Evolutionary conservation across 2,797 vertebrate species (phyloP).

Genomic region (Ptychadena robeensis): DNA sequence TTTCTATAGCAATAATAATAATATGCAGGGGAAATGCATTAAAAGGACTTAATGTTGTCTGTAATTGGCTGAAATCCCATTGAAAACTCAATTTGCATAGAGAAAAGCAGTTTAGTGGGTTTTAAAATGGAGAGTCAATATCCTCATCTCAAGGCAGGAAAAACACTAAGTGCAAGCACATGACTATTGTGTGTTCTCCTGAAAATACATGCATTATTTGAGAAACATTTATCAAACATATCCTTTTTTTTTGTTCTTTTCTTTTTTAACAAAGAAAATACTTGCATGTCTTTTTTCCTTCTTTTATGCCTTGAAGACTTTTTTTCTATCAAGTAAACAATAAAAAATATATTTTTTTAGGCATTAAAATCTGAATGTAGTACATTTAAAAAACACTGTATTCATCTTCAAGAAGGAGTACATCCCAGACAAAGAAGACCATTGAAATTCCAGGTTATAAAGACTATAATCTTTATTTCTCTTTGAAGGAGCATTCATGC

Average conservation of each 20-base stretch:
- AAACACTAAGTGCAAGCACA: constrained; percentile 1
- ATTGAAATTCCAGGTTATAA: constrained; percentile 22
- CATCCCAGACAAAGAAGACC: constrained; percentile 27
- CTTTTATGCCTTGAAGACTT: not conserved
- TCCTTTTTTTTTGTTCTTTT: constrained; percentile 2
- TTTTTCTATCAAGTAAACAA: not conserved
- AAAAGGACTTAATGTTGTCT: constrained; percentile 24
- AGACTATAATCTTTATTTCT: constrained; percentile 44
- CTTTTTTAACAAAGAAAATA: not conserved
- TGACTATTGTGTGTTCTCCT: not conserved
- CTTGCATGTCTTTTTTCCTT: not conserved
- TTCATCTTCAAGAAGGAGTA: constrained; percentile 22
- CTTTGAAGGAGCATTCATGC: constrained; percentile 32
- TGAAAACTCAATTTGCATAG: constrained; percentile 27
- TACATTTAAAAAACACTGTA: not conserved
- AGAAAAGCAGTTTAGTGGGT: not conserved
- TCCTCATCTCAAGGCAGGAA: constrained; percentile 21
- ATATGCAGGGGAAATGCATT: constrained; percentile 27
- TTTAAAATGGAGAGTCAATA: constrained; percentile 16
- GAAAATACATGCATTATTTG: not conserved
- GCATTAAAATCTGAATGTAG: constrained; percentile 1
- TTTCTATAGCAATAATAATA: constrained; percentile 20
- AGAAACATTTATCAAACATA: constrained; percentile 13
- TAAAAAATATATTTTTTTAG: constrained; percentile 18
- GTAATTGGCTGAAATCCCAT: constrained; percentile 18